phyloP scores from a whole-genome alignment of 2,888 invertebrate species.

The Epistrophella euchroma region DNA sequence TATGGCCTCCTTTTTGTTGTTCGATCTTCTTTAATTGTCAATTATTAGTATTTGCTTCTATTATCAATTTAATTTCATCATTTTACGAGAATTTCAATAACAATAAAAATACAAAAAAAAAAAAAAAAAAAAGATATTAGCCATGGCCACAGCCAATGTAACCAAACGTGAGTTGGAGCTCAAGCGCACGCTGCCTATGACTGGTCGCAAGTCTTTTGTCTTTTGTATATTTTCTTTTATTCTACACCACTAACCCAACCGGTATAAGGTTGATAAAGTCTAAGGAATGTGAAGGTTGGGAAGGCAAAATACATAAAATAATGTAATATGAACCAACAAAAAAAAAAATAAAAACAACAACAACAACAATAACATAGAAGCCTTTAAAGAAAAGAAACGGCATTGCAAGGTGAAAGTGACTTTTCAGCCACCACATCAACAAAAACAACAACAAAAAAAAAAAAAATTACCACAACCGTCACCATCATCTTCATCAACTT shows the following conservation, averaged over 20 bases:
- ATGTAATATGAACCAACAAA: slow-evolving; percentile 69
- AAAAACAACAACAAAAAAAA: slow-evolving; percentile 23
- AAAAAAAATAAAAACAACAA: slow-evolving; percentile 21
- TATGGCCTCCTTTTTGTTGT: neutral
- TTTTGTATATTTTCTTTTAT: slow-evolving; percentile 43
- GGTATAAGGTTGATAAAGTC: slow-evolving; percentile 49
- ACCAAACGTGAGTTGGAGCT: slow-evolving; percentile 58
- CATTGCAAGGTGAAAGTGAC: slow-evolving; percentile 84
- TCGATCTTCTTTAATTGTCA: slow-evolving; percentile 18
- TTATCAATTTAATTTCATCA: slow-evolving; percentile 70
- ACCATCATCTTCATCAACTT: slow-evolving; percentile 18
- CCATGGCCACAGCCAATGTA: slow-evolving; percentile 74
- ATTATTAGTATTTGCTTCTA: slow-evolving; percentile 23
- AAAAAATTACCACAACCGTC: slow-evolving; percentile 42
- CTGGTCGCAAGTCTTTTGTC: neutral
- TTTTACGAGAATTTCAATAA: slow-evolving; percentile 58
- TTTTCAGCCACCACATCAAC: slow-evolving; percentile 54
- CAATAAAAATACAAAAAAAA: neutral
- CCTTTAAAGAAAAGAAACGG: slow-evolving; percentile 83
- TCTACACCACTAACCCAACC: neutral
- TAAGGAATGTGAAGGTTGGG: slow-evolving; percentile 70
- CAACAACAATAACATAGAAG: slow-evolving; percentile 75
- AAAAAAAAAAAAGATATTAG: slow-evolving; percentile 47
- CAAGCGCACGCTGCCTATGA: slow-evolving; percentile 1
- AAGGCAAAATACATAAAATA: slow-evolving; percentile 55